These are phyloP conservation scores for Macrobrachium nipponense DNA, from an alignment of 1,140 invertebrate species.

Conservation along the genomic window DNA sequence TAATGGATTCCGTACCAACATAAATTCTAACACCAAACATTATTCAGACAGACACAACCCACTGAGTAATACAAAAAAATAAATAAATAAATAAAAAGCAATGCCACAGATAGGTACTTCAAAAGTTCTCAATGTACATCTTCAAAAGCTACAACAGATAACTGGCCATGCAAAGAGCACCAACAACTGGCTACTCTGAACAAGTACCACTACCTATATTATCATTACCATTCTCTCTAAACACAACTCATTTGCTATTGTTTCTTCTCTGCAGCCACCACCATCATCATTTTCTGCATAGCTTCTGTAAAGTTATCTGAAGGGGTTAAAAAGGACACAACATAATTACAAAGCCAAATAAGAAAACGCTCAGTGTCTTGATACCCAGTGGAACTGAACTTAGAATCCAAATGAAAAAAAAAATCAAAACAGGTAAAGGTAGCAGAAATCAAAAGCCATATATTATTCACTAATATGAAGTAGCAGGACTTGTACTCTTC, in stretches of 20 bases:
- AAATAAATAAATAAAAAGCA: no score
- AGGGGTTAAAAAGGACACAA: conserved; percentile 51
- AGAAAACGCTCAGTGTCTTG: conserved; percentile 17
- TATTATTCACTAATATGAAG: no score
- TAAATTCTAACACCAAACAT: no score
- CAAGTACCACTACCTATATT: conserved; percentile 39
- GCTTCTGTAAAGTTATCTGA: conserved; percentile 63
- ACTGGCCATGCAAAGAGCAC: neutral
- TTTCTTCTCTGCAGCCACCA: conserved; percentile 65
- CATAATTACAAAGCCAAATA: conserved; percentile 46
- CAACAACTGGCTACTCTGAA: neutral
- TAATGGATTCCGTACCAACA: no score
- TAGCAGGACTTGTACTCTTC: no score
- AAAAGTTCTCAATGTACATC: neutral
- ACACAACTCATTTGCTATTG: conserved; percentile 35
- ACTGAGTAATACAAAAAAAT: no score
- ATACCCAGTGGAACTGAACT: conserved; percentile 4
- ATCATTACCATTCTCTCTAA: conserved; percentile 24
- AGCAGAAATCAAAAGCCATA: neutral
- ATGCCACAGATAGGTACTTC: no score
- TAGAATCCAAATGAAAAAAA: neutral
- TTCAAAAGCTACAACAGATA: neutral
- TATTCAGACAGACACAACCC: no score
- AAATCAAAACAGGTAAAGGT: neutral
- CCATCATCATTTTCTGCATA: conserved; percentile 66